Evolutionary conservation across 2,888 invertebrate genomes (phyloP), one percentile per base, ranked within the genome.

Genomic region (Himalopsyche anomala): DNA sequence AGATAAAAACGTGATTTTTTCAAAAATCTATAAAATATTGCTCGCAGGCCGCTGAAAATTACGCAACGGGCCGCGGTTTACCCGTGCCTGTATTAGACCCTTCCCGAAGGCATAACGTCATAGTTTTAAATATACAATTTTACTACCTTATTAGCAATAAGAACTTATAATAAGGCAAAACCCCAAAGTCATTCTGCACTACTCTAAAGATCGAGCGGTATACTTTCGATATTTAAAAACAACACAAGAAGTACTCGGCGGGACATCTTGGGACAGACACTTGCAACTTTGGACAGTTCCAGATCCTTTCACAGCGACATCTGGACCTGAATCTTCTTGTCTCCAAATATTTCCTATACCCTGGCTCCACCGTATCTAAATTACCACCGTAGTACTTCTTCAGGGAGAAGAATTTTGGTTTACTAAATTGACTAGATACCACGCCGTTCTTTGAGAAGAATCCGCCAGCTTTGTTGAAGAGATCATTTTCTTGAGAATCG

Each of bases 281-380:
- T 89, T 93, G 93, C 19, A 93, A 87, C 85, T 92, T 93, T 0
- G 92, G 92, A 89, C 93, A 93, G 88, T 93, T 93, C 91, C 92
- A 92, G 38, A 93, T 93, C 88, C 91, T 92, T 85, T 92, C 92
- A 85, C 93, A 93, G 0, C 92, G 89, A 86, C 93, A 93, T n/a
- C 90, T 90, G 0, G 93, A 93, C 79, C 90, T 90, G 86, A 91
- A 93, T 82, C 89, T 90, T 86, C 92, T 91, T 80, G 90, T 91
- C 0, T 90, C 90, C 11, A 93, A 89, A n/a, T 91, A 89, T 87
- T 92, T 93, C 19, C 89, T 90, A 8, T 90, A 89, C 6, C 84
- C 90, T 89, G 4, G 90, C 90, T 19, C 89, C 89, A 89, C 87
- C 4, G 88, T 89, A 0, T 88, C 89, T 8, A 89, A 56, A 15